Evolutionary conservation across 2,113 vertebrate genomes (phyloP).

Genomic region (Gopherus evgoodei): DNA sequence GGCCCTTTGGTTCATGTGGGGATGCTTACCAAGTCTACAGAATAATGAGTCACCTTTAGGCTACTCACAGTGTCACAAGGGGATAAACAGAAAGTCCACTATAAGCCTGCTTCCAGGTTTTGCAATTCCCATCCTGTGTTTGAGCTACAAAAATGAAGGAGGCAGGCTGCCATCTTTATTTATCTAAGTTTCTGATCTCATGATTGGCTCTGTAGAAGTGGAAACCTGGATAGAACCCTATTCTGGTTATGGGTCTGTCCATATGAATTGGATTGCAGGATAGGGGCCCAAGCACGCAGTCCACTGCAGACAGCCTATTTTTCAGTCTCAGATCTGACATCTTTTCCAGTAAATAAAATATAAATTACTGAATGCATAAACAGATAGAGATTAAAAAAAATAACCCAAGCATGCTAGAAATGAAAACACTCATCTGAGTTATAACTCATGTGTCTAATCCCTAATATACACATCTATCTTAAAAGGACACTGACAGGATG

Average conservation of each 20-base stretch:
- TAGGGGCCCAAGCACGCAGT: accelerated
- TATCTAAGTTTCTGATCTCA: background rate
- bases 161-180: accelerated
- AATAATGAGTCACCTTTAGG: background rate
- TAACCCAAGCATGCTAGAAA: slow-evolving; percentile 32
- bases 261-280: background rate
- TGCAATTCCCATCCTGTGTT: accelerated
- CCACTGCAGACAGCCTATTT: background rate
- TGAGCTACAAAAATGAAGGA: background rate
- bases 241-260: background rate
- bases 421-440: background rate
- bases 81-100: background rate
- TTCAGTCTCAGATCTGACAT: background rate
- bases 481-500: slow-evolving; percentile 40
- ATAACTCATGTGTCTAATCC: slow-evolving; percentile 24
- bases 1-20: background rate
- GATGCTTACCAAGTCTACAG: background rate
- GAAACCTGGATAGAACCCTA: accelerated
- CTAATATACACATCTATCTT: slow-evolving; percentile 52
- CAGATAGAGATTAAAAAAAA: slow-evolving; percentile 60
- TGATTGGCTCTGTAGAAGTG: background rate
- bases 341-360: slow-evolving; percentile 49
- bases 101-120: background rate
- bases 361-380: slow-evolving; percentile 41
- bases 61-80: background rate